Evolutionary conservation across 2,888 invertebrate species (phyloP), one percentile per base, ranked within the genome.

Genomic region (Eristalinus aeneus): DNA sequence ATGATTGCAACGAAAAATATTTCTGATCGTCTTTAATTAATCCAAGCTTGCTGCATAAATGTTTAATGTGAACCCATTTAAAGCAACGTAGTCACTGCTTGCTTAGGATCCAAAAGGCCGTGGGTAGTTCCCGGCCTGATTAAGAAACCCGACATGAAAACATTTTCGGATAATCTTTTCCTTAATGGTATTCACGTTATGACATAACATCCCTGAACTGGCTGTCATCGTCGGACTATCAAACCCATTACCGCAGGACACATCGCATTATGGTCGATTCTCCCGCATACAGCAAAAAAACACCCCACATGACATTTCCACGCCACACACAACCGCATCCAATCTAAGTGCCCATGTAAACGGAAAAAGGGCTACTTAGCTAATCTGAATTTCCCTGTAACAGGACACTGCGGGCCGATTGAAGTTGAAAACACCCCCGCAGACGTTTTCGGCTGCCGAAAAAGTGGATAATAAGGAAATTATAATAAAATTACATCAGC

Each of bases 291-390:
- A 23, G 23, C 22, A 8, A 8, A 23, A 10, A 6, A 23, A 23
- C 27, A 2, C 27, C 5, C 27, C 27, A 12, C 56, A 12, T 56
- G 46, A 46, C 56, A 56, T 56, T 56, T 22, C 56, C 56, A 1
- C 23, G 23, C 22, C 12, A 11, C 56, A 56, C 22, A 56, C 56
- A 22, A 11, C 12, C 22, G 10, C 56, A 56, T 56, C 23, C 56
- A 61, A 69, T 68, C 68, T 23, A 32, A 67, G 32, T 63, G 68
- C 11, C 54, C 58, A 72, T 78, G 77, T 32, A 71, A 78, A 78
- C 56, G 39, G 32, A 65, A 78, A 60, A 34, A 27, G 53, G 32
- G 32, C 65, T 22, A 60, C 46, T 46, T 16, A 46, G 16, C 60
- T 78, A 58, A 78, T 78, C 39, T 72, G 32, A 16, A 72, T 46